phyloP scores from a whole-genome alignment of 2,113 vertebrate genomes.

The Scomber scombrus region DNA sequence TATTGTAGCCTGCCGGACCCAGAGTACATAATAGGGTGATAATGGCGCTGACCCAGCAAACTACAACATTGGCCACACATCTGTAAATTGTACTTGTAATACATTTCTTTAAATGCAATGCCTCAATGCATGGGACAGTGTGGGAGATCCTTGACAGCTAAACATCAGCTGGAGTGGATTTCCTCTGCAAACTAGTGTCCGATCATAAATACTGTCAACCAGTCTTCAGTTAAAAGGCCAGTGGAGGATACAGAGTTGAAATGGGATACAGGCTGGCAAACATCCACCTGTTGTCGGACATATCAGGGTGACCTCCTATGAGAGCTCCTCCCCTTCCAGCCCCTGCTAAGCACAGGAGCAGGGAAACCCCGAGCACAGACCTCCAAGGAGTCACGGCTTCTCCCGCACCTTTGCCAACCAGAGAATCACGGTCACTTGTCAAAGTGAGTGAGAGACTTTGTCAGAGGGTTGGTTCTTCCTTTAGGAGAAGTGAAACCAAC shows the following conservation, averaged over 20 bases:
- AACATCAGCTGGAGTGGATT: slow-evolving; percentile 44
- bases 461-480: slow-evolving; percentile 72
- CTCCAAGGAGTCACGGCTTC: slow-evolving; percentile 68
- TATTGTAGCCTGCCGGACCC: slow-evolving; percentile 82
- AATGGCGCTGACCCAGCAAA: slow-evolving; percentile 56
- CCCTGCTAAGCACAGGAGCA: slow-evolving; percentile 57
- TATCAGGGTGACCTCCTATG: slow-evolving; percentile 49
- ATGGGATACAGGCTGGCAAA: slow-evolving; percentile 38
- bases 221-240: slow-evolving; percentile 21
- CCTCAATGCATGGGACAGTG: slow-evolving; percentile 66
- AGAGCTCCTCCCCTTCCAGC: slow-evolving; percentile 52
- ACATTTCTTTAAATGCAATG: slow-evolving; percentile 68
- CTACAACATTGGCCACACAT: slow-evolving; percentile 69
- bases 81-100: slow-evolving; percentile 77
- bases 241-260: slow-evolving; percentile 29
- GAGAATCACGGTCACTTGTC: slow-evolving; percentile 66
- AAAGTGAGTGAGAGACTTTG: slow-evolving; percentile 61
- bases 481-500: slow-evolving; percentile 64
- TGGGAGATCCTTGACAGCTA: slow-evolving; percentile 41
- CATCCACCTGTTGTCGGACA: slow-evolving; percentile 58
- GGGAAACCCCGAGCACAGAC: slow-evolving; percentile 71
- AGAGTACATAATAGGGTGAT: slow-evolving; percentile 60
- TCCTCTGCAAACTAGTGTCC: slow-evolving; percentile 31
- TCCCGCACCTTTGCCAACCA: slow-evolving; percentile 70
- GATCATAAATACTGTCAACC: slow-evolving; percentile 38